These are phyloP conservation scores for Drosophila imparisetae DNA, from an alignment of 2,888 invertebrate species.

Conservation along the genomic window DNA sequence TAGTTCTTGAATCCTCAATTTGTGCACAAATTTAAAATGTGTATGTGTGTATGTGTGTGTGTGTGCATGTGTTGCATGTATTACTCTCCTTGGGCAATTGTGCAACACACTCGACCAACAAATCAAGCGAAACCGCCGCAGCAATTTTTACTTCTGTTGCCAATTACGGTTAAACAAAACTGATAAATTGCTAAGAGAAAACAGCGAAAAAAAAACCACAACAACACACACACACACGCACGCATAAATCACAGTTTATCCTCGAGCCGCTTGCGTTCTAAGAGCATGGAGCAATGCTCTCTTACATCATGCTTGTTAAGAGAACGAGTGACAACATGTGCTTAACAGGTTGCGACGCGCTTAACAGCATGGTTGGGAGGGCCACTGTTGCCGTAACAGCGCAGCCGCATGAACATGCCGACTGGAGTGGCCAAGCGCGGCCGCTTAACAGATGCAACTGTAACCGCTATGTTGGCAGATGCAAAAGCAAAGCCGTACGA, in stretches of 20 bases:
- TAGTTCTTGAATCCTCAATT: no score
- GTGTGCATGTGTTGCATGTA: neutral
- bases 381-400: constrained; percentile 43
- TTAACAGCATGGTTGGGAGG: constrained; percentile 26
- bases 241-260: neutral
- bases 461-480: constrained; percentile 51
- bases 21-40: no score
- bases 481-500: constrained; percentile 54
- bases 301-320: neutral
- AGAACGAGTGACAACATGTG: constrained; percentile 15
- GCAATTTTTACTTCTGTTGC: neutral
- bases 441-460: constrained; percentile 32
- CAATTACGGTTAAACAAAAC: neutral
- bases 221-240: neutral
- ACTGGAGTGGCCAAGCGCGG: neutral
- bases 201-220: neutral
- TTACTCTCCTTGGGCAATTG: neutral
- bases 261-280: constrained; percentile 8
- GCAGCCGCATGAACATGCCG: constrained; percentile 1
- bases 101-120: constrained; percentile 1
- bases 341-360: constrained; percentile 29
- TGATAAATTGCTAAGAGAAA: neutral
- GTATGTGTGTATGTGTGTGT: neutral
- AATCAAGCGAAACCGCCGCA: constrained; percentile 13
- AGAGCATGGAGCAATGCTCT: constrained; percentile 29